Evolutionary conservation across 2,113 vertebrate species (phyloP).

Genomic region (Paradisaea rubra): DNA sequence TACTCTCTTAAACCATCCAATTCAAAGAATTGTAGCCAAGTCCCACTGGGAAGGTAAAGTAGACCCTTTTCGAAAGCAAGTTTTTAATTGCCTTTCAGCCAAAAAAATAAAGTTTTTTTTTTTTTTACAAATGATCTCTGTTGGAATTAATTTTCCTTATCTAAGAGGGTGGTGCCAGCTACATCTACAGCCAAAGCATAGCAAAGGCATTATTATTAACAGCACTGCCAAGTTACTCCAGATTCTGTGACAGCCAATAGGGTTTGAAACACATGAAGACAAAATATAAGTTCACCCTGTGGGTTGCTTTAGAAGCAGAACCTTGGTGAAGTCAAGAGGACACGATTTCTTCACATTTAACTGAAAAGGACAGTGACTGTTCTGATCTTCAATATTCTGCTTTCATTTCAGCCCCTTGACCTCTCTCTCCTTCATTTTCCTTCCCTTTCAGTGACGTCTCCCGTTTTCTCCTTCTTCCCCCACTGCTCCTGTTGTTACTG

Average conservation of each 20-base stretch:
- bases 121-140: fast-evolving
- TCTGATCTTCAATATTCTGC: not conserved
- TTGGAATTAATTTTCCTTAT: not conserved
- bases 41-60: not conserved
- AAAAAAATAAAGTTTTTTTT: not conserved
- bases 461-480: not conserved
- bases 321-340: not conserved
- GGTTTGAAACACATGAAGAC: not conserved
- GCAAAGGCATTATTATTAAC: not conserved
- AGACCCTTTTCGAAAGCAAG: not conserved
- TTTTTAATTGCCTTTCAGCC: not conserved
- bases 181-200: not conserved
- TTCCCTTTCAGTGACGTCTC: not conserved
- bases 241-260: not conserved
- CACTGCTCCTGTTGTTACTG: not conserved
- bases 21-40: not conserved
- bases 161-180: not conserved
- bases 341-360: not conserved
- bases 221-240: not conserved
- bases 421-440: not conserved
- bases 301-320: not conserved
- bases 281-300: not conserved
- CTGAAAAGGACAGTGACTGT: not conserved
- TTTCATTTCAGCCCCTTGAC: not conserved
- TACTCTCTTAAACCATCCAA: not conserved